phyloP scores from a whole-genome alignment of 2,113 vertebrate species.

The Chroicocephalus ridibundus region DNA sequence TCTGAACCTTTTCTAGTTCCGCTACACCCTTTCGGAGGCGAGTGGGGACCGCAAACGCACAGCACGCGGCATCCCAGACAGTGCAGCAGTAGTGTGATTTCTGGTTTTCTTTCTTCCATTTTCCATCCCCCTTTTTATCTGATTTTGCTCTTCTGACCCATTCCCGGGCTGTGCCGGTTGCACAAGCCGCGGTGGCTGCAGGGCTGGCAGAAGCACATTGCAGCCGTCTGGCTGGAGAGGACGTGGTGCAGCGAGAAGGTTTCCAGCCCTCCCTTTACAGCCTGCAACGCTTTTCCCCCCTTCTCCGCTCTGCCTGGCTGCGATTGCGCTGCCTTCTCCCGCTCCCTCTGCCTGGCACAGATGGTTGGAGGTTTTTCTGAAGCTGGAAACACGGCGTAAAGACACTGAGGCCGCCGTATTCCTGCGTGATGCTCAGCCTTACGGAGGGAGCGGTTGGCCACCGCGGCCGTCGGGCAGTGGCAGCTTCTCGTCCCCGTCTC shows the following conservation, averaged over 20 bases:
- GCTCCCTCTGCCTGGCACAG: background rate
- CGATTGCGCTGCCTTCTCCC: background rate
- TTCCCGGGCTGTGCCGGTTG: background rate
- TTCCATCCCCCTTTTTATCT: background rate
- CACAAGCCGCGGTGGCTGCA: background rate
- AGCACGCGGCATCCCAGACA: background rate
- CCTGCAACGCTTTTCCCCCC: background rate
- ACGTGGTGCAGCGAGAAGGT: background rate
- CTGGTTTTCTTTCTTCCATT: background rate
- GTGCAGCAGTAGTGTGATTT: fast-evolving
- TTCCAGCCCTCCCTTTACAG: background rate
- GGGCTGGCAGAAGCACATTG: constrained; percentile 32
- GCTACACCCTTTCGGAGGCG: background rate
- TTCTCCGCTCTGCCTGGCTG: background rate
- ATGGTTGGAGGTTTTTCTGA: background rate
- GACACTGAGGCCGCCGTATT: background rate
- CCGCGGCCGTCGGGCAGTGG: fast-evolving
- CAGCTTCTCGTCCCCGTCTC: background rate
- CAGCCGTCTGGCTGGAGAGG: background rate
- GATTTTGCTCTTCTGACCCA: background rate
- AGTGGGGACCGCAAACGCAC: background rate
- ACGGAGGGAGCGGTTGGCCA: background rate
- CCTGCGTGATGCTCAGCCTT: background rate
- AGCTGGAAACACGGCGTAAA: background rate
- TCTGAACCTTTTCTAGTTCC: background rate